Percentiles rank a stretch among this genome's conserved stretches.
Conservation (phyloP, 2,113 vertebrate genomes). For the Herpailurus yagouaroundi region DNA sequence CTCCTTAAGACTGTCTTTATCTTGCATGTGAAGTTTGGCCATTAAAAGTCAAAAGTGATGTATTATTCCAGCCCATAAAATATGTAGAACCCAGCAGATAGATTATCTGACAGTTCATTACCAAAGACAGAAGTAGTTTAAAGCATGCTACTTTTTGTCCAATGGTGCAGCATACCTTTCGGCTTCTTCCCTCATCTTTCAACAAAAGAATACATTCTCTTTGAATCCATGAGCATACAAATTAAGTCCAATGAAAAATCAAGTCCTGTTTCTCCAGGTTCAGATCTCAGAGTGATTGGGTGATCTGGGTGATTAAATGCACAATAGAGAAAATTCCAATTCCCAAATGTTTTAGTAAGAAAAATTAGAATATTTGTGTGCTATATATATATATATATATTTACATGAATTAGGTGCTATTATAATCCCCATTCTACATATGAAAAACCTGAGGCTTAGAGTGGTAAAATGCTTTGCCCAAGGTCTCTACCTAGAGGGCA, state of each 20-base stretch:
- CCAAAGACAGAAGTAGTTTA: neutral
- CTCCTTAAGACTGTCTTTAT: neutral
- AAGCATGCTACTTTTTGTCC: neutral
- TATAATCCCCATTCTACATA: neutral
- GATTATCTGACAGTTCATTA: slow-evolving; percentile 10
- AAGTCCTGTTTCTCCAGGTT: slow-evolving; percentile 37
- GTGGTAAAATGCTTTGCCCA: neutral
- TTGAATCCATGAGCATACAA: neutral
- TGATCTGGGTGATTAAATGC: neutral
- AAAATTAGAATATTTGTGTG: neutral
- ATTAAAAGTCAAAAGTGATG: slow-evolving; percentile 23
- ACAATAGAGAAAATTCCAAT: slow-evolving; percentile 16
- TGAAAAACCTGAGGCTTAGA: neutral
- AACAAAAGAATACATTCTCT: neutral
- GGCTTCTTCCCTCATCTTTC: slow-evolving; percentile 28
- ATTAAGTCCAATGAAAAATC: slow-evolving; percentile 40
- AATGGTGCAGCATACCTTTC: neutral
- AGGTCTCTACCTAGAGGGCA: neutral
- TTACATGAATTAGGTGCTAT: neutral
- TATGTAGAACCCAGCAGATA: neutral
- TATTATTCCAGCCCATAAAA: slow-evolving; percentile 32
- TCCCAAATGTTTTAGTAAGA: slow-evolving; percentile 36
- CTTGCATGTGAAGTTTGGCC: neutral
- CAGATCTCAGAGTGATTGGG: slow-evolving; percentile 1
- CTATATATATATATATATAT: neutral